Percentiles rank a stretch among this genome's conserved stretches.
Conservation (phyloP, 2,797 vertebrate species). For the Mormyrus hasselquistii region DNA sequence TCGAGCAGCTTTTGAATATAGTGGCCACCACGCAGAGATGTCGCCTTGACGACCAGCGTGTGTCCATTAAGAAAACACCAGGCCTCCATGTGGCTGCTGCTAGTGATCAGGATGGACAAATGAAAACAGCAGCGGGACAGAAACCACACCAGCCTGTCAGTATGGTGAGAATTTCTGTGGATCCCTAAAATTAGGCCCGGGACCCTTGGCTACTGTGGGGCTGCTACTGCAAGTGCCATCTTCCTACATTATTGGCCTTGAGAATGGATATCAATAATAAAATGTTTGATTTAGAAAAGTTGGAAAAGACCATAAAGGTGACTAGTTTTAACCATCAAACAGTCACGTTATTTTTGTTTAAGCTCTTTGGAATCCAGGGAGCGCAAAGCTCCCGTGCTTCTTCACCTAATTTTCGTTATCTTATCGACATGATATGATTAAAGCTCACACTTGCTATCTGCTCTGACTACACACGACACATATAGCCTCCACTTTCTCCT, state of each 20-base stretch:
- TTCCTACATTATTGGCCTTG: background rate
- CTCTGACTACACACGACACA: background rate
- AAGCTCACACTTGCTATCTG: slow-evolving; percentile 8
- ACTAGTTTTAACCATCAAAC: background rate
- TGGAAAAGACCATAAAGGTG: background rate
- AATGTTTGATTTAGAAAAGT: background rate
- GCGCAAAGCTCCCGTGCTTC: background rate
- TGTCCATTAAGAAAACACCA: slow-evolving; percentile 42
- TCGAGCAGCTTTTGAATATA: slow-evolving; percentile 58
- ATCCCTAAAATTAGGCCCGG: background rate
- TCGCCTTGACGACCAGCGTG: slow-evolving; percentile 60
- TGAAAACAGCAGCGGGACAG: slow-evolving; percentile 28
- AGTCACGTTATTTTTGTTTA: background rate
- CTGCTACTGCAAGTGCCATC: no score
- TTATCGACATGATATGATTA: slow-evolving; percentile 8
- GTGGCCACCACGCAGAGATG: slow-evolving; percentile 53
- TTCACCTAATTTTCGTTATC: background rate
- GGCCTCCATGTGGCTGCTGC: slow-evolving; percentile 15
- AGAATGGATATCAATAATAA: background rate
- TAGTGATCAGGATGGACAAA: slow-evolving; percentile 31
- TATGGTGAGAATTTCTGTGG: background rate
- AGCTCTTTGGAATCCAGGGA: background rate
- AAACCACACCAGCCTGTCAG: slow-evolving; percentile 15
- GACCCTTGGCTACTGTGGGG: background rate
- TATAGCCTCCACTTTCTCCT: background rate